Evolutionary conservation across 2,113 vertebrate genomes (phyloP), one percentile per base, ranked within the genome.

Genomic region (Equus quagga): DNA sequence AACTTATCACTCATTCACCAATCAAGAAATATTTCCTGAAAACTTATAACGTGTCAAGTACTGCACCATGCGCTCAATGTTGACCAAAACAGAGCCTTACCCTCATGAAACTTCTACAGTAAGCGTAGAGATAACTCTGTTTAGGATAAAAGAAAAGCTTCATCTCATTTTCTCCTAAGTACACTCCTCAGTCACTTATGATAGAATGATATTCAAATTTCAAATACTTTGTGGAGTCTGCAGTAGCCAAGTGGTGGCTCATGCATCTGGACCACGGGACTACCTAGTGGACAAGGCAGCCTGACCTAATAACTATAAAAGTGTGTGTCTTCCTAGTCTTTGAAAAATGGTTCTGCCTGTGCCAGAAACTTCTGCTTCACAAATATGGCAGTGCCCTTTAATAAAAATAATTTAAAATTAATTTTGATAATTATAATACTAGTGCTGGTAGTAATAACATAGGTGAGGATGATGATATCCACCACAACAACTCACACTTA

Each of bases 341-440:
- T 46, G 67, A 67, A 94, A 62, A 36, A 69, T n/a, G 12, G n/a
- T 49, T n/a, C 41, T 24, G 23, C 4, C 8, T 24, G 8, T 49
- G 36, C 36, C 24, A 65, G 36, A 73, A 80, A 73, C 73, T 44
- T 33, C 82, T 75, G 41, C 62, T 49, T 73, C 73, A 72, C 46
- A 58, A 56, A 65, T 41, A 82, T 1, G 10, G n/a, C 13, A 92
- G 5, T 69, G 8, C 8, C 14, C 13, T 64, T 82, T 78, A 87
- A 88, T 96, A 46, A 62, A 91, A 90, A 82, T 76, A 86, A 94
- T 56, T 23, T 90, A 51, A 81, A 73, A 62, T 79, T 46, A 41
- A 56, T 28, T 78, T 18, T 79, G 64, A 73, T 51, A 89, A 58
- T 65, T 67, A 15, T 79, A 56, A 46, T 60, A 82, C 15, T 19